These are phyloP conservation scores for Urocyon cinereoargenteus DNA, from an alignment of 2,797 vertebrate genomes.

Conservation along the genomic window DNA sequence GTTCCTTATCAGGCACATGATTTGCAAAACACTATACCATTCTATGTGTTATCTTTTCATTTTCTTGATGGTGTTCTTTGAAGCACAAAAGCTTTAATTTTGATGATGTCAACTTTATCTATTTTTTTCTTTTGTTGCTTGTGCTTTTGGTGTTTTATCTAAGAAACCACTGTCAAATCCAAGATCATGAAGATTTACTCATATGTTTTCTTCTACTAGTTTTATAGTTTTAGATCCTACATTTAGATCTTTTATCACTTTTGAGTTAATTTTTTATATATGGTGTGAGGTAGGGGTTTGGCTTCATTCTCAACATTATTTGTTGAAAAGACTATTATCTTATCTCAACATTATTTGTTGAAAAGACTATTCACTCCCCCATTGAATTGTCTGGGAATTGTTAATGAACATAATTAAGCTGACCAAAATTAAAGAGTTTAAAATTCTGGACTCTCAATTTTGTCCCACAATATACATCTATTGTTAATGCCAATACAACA, in stretches of 20 bases:
- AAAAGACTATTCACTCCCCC: background rate
- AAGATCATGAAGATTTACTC: background rate
- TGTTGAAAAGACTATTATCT: conserved; percentile 29
- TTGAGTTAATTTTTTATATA: conserved; percentile 16
- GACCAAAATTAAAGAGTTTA: background rate
- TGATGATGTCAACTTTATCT: background rate
- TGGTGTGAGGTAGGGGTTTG: background rate
- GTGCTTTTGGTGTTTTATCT: background rate
- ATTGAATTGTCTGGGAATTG: background rate
- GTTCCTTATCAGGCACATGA: background rate
- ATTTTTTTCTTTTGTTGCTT: conserved; percentile 39
- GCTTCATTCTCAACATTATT: background rate
- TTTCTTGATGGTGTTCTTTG: background rate
- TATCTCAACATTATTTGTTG: background rate
- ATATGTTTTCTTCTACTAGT: background rate
- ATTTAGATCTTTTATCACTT: conserved; percentile 32
- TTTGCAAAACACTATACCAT: background rate
- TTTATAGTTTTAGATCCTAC: background rate
- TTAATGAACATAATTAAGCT: background rate
- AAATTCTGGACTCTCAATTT: background rate
- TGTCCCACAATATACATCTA: background rate
- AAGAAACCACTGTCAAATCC: conserved; percentile 30
- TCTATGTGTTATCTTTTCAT: background rate
- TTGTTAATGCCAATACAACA: background rate
- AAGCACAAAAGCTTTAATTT: background rate